Evolutionary conservation across 2,888 invertebrate species (phyloP).

Genomic region (Cremastinae sp.): DNA sequence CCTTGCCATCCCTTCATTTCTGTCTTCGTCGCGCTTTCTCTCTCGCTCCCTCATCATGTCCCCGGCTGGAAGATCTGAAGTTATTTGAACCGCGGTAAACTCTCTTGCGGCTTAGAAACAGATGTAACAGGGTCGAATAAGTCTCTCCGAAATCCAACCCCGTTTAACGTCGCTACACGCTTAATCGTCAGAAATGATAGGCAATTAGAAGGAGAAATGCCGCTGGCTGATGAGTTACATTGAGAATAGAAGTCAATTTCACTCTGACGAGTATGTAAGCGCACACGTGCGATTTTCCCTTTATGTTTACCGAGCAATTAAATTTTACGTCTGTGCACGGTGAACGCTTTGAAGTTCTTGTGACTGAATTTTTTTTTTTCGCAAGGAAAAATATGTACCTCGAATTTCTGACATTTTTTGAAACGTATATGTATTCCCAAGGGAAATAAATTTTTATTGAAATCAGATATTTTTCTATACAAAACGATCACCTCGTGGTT

Average conservation of each 20-base stretch:
- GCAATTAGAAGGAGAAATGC: conserved; percentile 3
- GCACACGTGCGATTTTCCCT: conserved; percentile 64
- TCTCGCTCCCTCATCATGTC: not conserved
- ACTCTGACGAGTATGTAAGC: not conserved
- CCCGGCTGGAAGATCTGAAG: conserved; percentile 14
- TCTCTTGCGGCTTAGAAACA: conserved; percentile 13
- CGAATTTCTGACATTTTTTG: not conserved
- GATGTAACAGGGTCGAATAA: conserved; percentile 24
- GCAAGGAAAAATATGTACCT: no score
- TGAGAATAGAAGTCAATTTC: conserved; percentile 25
- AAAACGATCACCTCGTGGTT: no score
- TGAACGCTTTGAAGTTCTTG: not conserved
- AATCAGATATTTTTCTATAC: no score
- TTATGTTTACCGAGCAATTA: no score
- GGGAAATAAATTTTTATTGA: not conserved
- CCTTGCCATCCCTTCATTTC: conserved; percentile 42
- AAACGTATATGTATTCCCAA: not conserved
- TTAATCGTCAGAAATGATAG: conserved; percentile 43
- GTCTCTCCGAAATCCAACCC: not conserved
- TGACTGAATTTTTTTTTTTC: not conserved
- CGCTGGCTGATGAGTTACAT: no score
- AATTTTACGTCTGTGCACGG: no score
- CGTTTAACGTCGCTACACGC: conserved; percentile 27
- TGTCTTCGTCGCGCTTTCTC: not conserved
- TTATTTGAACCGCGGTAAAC: conserved; percentile 44